Percentiles rank a stretch among this genome's conserved stretches.
phyloP scores from a whole-genome alignment of 1,140 invertebrate species.

The Heterodera schachtii region DNA sequence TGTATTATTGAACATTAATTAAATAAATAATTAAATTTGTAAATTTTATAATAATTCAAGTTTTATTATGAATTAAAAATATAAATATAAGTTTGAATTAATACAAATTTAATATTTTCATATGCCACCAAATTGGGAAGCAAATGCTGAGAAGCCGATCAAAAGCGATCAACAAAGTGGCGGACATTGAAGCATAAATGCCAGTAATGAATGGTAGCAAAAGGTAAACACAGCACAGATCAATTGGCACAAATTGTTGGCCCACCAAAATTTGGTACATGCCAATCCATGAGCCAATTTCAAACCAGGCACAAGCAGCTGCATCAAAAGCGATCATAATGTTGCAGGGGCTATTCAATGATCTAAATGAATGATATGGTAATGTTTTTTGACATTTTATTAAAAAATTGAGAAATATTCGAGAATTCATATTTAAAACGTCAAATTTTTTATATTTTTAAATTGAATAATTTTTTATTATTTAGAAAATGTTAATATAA shows the following conservation, averaged over 20 bases:
- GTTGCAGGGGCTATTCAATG: slow-evolving; percentile 18
- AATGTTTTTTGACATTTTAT: neutral
- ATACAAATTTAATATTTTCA: no score
- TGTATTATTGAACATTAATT: neutral
- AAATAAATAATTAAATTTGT: neutral
- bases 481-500: no score
- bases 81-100: no score
- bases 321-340: slow-evolving; percentile 23
- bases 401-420: neutral
- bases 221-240: slow-evolving; percentile 3
- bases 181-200: slow-evolving; percentile 2
- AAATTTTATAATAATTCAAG: no score
- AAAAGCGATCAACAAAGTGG: slow-evolving; percentile 13
- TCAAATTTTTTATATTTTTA: neutral
- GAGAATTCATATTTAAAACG: neutral
- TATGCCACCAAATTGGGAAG: slow-evolving; percentile 24
- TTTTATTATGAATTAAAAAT: no score
- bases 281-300: slow-evolving; percentile 9
- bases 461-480: no score
- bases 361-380: neutral
- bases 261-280: slow-evolving; percentile 1
- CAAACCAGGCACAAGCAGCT: neutral
- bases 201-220: slow-evolving; percentile 10
- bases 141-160: slow-evolving; percentile 17
- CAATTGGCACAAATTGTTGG: neutral